phyloP scores from a whole-genome alignment of 2,888 invertebrate species.

The Boloria euphrosyne region DNA sequence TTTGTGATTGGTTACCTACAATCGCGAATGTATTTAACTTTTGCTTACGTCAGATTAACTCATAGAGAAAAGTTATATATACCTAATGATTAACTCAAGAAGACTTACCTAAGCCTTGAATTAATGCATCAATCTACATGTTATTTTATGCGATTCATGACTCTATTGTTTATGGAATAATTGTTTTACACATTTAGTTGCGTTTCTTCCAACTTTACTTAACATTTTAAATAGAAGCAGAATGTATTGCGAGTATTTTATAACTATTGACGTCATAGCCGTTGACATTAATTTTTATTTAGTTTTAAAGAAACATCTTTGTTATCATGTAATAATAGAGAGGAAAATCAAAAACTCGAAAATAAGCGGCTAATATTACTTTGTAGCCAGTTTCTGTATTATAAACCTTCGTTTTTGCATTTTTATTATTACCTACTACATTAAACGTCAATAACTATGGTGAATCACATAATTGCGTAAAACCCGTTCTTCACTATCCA shows the following conservation, averaged over 20 bases:
- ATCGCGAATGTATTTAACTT: not conserved
- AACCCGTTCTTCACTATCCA: slow-evolving; percentile 2
- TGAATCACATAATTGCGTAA: slow-evolving; percentile 7
- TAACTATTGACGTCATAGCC: no score
- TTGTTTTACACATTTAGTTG: not conserved
- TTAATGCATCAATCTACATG: slow-evolving; percentile 2
- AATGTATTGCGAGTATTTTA: no score
- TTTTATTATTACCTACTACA: not conserved
- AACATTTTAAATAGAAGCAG: not conserved
- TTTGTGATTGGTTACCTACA: no score
- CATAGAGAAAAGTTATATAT: no score
- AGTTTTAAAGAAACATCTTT: no score
- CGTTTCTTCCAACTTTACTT: not conserved
- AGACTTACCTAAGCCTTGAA: not conserved
- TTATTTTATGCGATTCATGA: slow-evolving; percentile 4
- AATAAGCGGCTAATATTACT: no score
- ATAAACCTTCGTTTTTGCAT: not conserved
- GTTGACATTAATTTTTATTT: no score
- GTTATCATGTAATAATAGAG: no score
- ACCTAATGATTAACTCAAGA: no score
- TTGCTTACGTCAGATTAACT: slow-evolving; percentile 4
- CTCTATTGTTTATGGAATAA: not conserved
- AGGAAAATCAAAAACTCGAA: no score
- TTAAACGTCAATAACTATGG: not conserved
- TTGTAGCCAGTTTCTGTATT: no score